phyloP scores from a whole-genome alignment of 2,888 invertebrate genomes.

The Platycheirus albimanus region DNA sequence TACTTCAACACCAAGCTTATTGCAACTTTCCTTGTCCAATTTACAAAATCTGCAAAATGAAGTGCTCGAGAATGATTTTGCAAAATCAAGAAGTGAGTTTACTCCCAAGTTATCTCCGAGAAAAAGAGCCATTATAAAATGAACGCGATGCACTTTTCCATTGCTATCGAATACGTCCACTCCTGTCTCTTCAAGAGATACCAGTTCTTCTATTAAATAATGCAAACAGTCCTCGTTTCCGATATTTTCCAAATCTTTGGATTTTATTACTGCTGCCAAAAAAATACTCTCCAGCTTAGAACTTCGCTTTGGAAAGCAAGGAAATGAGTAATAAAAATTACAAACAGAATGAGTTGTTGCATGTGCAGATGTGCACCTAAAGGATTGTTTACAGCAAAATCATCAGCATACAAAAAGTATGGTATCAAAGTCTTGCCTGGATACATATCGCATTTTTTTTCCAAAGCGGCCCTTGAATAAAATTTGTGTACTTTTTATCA shows the following conservation, averaged over 20 bases:
- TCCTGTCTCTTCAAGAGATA: conserved; percentile 35
- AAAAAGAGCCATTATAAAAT: conserved; percentile 45
- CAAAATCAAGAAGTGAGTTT: conserved; percentile 33
- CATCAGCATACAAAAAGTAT: conserved; percentile 36
- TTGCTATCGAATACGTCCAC: conserved; percentile 20
- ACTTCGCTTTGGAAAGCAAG: conserved; percentile 17
- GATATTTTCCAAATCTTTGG: conserved; percentile 32
- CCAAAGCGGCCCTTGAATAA: conserved; percentile 35
- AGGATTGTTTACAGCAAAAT: conserved; percentile 32
- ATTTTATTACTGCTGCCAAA: conserved; percentile 37
- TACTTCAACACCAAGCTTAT: conserved; percentile 24
- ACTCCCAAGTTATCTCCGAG: conserved; percentile 36
- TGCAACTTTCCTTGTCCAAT: conserved; percentile 12
- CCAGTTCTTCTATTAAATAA: conserved; percentile 25
- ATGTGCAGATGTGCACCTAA: conserved; percentile 28
- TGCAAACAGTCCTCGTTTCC: conserved; percentile 33
- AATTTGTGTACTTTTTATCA: conserved; percentile 33
- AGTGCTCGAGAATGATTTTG: conserved; percentile 22
- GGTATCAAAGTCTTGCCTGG: conserved; percentile 30
- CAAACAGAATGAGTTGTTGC: conserved; percentile 26
- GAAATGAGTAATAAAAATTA: conserved; percentile 39
- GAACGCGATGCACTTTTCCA: conserved; percentile 13
- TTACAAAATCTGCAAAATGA: conserved; percentile 45
- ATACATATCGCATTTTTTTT: conserved; percentile 35
- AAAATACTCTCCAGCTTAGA: conserved; percentile 29